phyloP scores from a whole-genome alignment of 2,888 invertebrate genomes.

The Penaeus monodon region DNA sequence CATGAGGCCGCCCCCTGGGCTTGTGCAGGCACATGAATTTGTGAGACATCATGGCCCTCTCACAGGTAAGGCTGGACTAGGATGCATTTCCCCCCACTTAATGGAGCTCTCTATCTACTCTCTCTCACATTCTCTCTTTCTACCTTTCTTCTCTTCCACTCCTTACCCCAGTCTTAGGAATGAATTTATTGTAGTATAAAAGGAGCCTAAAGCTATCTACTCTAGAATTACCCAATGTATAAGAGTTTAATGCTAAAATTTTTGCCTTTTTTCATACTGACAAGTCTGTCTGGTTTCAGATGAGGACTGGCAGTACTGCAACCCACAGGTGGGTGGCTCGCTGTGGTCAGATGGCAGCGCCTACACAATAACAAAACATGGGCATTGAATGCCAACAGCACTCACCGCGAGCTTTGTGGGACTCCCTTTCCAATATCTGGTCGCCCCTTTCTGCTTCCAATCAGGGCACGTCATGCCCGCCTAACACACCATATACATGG shows the following conservation, averaged over 20 bases:
- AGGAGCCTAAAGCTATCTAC: too few species aligned
- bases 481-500: slow-evolving; percentile 17
- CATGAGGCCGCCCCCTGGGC: slow-evolving; percentile 51
- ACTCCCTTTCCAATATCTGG: slow-evolving; percentile 48
- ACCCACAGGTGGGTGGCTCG: slow-evolving; percentile 30
- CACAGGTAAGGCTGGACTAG: too few species aligned
- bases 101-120: neutral
- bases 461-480: too few species aligned
- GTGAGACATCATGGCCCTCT: too few species aligned
- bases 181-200: too few species aligned
- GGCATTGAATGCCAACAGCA: slow-evolving; percentile 18
- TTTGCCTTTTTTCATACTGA: too few species aligned
- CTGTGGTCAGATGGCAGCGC: slow-evolving; percentile 46
- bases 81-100: slow-evolving; percentile 1
- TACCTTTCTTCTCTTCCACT: too few species aligned
- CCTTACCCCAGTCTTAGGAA: too few species aligned
- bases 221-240: too few species aligned
- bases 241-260: too few species aligned
- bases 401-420: slow-evolving; percentile 46
- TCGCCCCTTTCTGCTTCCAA: slow-evolving; percentile 45
- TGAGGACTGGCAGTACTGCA: slow-evolving; percentile 41
- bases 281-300: slow-evolving; percentile 8
- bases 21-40: neutral
- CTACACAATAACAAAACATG: slow-evolving; percentile 38
- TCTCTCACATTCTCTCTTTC: neutral